A percentile compares a stretch with the other conserved stretches of the same genome.
Evolutionary conservation across 2,797 vertebrate genomes (phyloP).

Genomic region (Rhinoraja longicauda): DNA sequence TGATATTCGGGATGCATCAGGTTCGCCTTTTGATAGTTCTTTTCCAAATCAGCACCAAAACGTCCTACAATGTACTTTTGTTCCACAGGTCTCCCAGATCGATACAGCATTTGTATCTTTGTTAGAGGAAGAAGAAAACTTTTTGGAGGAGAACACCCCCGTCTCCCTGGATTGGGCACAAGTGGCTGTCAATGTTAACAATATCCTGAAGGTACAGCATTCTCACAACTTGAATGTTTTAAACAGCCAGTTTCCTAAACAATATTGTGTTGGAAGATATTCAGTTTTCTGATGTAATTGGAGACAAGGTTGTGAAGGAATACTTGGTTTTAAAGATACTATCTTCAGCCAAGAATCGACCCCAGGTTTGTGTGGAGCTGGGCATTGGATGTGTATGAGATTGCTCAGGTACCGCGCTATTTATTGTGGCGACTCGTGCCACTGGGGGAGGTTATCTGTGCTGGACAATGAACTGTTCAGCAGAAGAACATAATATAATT

Average conservation of each 20-base stretch:
- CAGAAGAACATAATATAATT: not conserved
- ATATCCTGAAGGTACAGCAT: slow-evolving; percentile 73
- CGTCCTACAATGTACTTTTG: slow-evolving; percentile 1
- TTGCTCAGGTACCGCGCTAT: not conserved
- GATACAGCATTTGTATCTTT: slow-evolving; percentile 81
- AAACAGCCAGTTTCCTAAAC: not conserved
- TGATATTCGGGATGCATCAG: too few species aligned
- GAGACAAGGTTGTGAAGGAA: not conserved
- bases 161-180: slow-evolving; percentile 80
- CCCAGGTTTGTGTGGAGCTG: not conserved
- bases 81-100: slow-evolving; percentile 79
- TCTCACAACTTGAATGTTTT: not conserved
- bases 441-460: not conserved
- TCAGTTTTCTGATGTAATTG: not conserved
- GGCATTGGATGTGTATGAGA: not conserved
- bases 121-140: slow-evolving; percentile 79
- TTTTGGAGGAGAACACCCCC: slow-evolving; percentile 63
- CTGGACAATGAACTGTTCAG: not conserved
- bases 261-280: not conserved
- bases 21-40: too few species aligned
- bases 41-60: too few species aligned
- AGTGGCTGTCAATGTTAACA: slow-evolving; percentile 73
- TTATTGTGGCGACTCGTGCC: not conserved
- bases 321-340: not conserved
- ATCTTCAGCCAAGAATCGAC: not conserved